Base-by-base conservation (phyloP, 2,797 vertebrate genomes). In the Esox masquinongy region DNA sequence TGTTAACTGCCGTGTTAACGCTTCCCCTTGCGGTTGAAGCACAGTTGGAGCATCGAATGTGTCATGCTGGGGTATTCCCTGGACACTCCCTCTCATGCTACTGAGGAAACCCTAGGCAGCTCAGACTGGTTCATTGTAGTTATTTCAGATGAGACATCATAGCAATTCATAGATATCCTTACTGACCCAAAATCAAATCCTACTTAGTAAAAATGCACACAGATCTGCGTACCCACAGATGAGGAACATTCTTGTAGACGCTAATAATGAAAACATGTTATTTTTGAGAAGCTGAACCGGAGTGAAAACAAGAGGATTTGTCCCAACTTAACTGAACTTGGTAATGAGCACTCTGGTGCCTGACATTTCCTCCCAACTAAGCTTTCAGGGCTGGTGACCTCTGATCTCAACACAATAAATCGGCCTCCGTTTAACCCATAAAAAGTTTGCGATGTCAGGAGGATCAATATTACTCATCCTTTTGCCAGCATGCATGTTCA, bases 61-160 rank as follows among this genome's bases (percentile, higher is more conserved):
- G 6, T 47, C 2, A 59, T 24, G 9, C 9, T 24, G 56, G n/a
- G n/a, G 22, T 59, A 24, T 59, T 63, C 22, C 50, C 51, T 6
- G 51, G 66, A 16, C 68, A 64, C 14, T 12, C 36, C 63, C 36
- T 34, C 31, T 36, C 70, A 74, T 77, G 15, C 67, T 73, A 34
- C 29, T 16, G 29, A 66, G 8, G 2, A 29, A 75, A 39, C 70
- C 49, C 72, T 79, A 66, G 64, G 17, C 39, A 39, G 8, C 47
- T 53, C 4, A 66, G 17, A 66, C 17, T 66, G 73, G 68, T 74
- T 74, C 67, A 70, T 56, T 70, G 47, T 79, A 59, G 68, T 70
- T 80, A n/a, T 15, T 6, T 61, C 6, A 34, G 63, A 61, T 77
- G 73, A 47, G 50, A 26, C 3, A 31, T 3, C 24, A 59, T 59